These are phyloP conservation scores for Acipenser oxyrinchus DNA, from an alignment of 2,797 vertebrate genomes.

Conservation along the genomic window DNA sequence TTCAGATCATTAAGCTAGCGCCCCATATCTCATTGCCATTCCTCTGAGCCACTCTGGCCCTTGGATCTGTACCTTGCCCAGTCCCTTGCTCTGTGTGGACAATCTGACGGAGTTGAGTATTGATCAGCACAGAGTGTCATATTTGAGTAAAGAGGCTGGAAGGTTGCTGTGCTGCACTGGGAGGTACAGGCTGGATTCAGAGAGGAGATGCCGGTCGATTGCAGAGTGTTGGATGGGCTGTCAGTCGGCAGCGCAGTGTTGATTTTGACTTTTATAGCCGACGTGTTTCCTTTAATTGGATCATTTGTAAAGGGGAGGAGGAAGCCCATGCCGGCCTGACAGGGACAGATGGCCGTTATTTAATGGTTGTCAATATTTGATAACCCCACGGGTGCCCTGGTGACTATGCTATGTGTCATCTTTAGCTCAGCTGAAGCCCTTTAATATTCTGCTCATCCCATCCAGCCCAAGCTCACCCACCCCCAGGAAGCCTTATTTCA, in stretches of 20 bases:
- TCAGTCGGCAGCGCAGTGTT: constrained; percentile 66
- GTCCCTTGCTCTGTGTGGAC: not conserved
- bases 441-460: constrained; percentile 32
- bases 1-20: not conserved
- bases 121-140: constrained; percentile 42
- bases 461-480: constrained; percentile 21
- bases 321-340: constrained; percentile 60
- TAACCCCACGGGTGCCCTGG: constrained; percentile 66
- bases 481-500: not conserved
- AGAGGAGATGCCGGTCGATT: constrained; percentile 67
- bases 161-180: constrained; percentile 59
- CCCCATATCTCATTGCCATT: constrained; percentile 4
- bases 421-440: constrained; percentile 40
- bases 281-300: constrained; percentile 77
- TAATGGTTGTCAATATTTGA: constrained; percentile 80
- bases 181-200: constrained; percentile 37
- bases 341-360: constrained; percentile 72
- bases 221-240: constrained; percentile 70
- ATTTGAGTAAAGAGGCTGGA: constrained; percentile 75
- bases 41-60: not conserved
- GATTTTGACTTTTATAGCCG: constrained; percentile 77
- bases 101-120: not conserved
- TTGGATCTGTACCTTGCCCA: not conserved
- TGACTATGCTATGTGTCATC: constrained; percentile 43
- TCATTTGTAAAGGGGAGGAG: constrained; percentile 75